phyloP scores from a whole-genome alignment of 1,140 invertebrate genomes.

The Nomia melanderi region DNA sequence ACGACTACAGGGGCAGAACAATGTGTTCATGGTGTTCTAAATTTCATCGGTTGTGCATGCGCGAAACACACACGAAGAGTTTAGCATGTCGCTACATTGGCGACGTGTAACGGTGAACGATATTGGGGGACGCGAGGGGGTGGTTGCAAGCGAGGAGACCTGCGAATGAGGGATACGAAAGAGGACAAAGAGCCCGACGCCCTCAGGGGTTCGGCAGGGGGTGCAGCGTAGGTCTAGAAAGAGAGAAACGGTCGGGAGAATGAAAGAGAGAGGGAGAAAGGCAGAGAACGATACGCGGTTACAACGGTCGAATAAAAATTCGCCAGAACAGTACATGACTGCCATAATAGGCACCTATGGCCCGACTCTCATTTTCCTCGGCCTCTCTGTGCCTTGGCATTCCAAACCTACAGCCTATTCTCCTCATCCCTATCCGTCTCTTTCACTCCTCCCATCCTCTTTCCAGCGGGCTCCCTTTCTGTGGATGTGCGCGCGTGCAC shows the following conservation, averaged over 20 bases:
- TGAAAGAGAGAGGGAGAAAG: slow-evolving; percentile 22
- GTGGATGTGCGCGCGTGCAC: slow-evolving; percentile 55
- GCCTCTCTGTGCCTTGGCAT: slow-evolving; percentile 66
- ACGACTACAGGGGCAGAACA: not conserved
- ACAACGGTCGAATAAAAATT: slow-evolving; percentile 77
- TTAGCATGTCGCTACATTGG: slow-evolving; percentile 50
- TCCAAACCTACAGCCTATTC: slow-evolving; percentile 61
- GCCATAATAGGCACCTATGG: slow-evolving; percentile 65
- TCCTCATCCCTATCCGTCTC: slow-evolving; percentile 39
- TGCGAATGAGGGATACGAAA: slow-evolving; percentile 61
- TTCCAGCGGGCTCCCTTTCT: not conserved
- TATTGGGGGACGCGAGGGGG: slow-evolving; percentile 29
- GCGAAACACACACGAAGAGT: slow-evolving; percentile 31
- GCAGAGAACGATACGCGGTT: slow-evolving; percentile 64
- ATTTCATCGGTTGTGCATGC: slow-evolving; percentile 20
- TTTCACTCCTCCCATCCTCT: slow-evolving; percentile 29
- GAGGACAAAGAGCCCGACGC: slow-evolving; percentile 73
- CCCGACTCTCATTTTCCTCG: slow-evolving; percentile 64
- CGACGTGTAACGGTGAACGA: slow-evolving; percentile 49
- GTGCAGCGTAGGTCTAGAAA: slow-evolving; percentile 18
- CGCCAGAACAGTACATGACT: slow-evolving; percentile 69
- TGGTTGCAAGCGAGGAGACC: slow-evolving; percentile 37
- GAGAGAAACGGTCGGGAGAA: not conserved
- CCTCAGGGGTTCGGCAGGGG: slow-evolving; percentile 49
- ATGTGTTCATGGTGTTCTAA: slow-evolving; percentile 23